Conservation (phyloP, 1,140 invertebrate species). For the Drosophila chauvacae region DNA sequence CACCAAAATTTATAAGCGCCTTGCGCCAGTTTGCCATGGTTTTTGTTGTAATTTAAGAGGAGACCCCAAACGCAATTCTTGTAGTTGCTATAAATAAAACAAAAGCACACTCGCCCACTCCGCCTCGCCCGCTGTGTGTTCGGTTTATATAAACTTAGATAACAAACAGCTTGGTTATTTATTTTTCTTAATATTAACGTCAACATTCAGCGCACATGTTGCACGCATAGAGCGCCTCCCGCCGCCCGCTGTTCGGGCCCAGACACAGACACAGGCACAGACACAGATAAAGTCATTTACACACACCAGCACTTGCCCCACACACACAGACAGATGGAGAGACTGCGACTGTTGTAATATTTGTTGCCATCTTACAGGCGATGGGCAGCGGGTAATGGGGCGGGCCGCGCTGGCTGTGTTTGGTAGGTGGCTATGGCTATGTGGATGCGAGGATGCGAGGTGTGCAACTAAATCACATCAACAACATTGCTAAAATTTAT, state of each 20-base stretch:
- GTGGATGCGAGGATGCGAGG: constrained; percentile 47
- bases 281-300: constrained; percentile 76
- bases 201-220: constrained; percentile 83
- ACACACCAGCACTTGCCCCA: constrained; percentile 27
- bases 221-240: constrained; percentile 65
- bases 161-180: constrained; percentile 83
- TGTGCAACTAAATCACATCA: constrained; percentile 83
- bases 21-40: constrained; percentile 58
- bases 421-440: constrained; percentile 4
- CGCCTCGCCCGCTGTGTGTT: constrained; percentile 37
- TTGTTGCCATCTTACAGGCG: constrained; percentile 79
- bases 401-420: not conserved
- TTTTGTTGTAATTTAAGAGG: constrained; percentile 75
- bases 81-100: constrained; percentile 82
- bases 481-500: constrained; percentile 78
- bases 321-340: constrained; percentile 21
- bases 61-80: constrained; percentile 74
- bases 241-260: constrained; percentile 47
- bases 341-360: constrained; percentile 65
- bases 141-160: constrained; percentile 83
- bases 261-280: constrained; percentile 34
- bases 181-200: constrained; percentile 84
- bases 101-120: constrained; percentile 39
- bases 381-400: constrained; percentile 38
- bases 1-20: constrained; percentile 78